Base-by-base conservation (phyloP, 2,888 invertebrate species). In the Acronicta leporina region DNA sequence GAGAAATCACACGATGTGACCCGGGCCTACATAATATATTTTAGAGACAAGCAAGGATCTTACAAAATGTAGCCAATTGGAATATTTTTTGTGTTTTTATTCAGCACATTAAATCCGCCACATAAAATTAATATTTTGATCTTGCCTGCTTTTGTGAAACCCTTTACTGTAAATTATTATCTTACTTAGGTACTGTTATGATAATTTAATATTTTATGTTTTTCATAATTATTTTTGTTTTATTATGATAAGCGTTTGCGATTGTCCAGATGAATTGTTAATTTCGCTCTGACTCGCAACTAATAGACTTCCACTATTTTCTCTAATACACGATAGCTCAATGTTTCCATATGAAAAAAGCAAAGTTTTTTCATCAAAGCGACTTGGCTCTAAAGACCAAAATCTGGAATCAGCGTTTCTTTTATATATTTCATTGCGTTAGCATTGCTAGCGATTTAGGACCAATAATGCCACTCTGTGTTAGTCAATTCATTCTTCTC, bases 401-500 rank as follows among this genome's bases (percentile, higher is more conserved):
- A 5, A 45, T 53, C 50, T 52, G 20, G 52, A n/a, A 41, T 53
- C 27, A 60, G 42, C 53, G 27, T 42, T 56, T 60, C 58, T 52
- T 43, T 45, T 50, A 46, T 58, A 65, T 66, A 69, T 76, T 63
- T 74, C 46, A 69, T 65, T 58, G 50, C 25, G 45, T 42, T 45
- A 51, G 60, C 57, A 15, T 15, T 30, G 51, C 52, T 45, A 50
- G 64, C 60, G 11, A 35, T 65, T 48, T 35, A 47, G 42, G 47
- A 43, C 14, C n/a, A 20, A 16, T 76, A 65, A 73, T 57, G 63
- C 73, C 61, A 73, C 47, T 57, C 10, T 27, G 14, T 38, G 10
- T 46, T 61, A 72, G 68, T 67, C 52, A 45, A 67, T 63, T 63
- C 53, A 42, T 71, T 71, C n/a, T 52, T 53, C 44, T 43, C 52